Base-by-base conservation (phyloP, 2,888 invertebrate genomes). In the Rhagophthalmus giganteus region DNA sequence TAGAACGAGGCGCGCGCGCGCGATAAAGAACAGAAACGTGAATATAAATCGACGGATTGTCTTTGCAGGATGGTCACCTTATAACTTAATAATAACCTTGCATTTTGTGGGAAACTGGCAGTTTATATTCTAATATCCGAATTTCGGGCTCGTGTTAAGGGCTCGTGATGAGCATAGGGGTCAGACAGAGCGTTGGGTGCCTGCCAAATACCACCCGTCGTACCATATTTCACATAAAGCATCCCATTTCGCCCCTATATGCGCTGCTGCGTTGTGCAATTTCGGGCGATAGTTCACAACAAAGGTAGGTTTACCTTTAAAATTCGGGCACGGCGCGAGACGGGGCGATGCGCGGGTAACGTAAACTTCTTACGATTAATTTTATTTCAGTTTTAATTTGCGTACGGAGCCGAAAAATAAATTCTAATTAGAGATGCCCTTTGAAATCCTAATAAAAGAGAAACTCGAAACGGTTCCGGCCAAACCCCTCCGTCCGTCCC, bases 131-230 rank as follows among this genome's bases (percentile, higher is more conserved):
- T 51, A 57, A 54, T 54, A 54, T 40, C 50, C 44, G 44, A 51
- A 54, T 56, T 42, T 49, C 42, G 25, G n/a, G 37, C 48, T 16
- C 47, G 51, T 39, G 30, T 44, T 50, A 50, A 51, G 54, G 41
- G 51, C 45, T n/a, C n/a, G n/a, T 41, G 48, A 45, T 45, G 38
- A 30, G 53, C 24, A 12, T 20, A 13, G 28, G 48, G 55, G 44
- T 47, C 42, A 55, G 34, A 46, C 50, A 42, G 39, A 42, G 48
- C 40, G 15, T 59, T 55, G 57, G 55, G 55, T 45, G 44, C 53
- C 35, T 53, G 57, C 57, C 59, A 59, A 57, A 59, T 55, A 53
- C 55, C 57, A 51, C 55, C 48, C 49, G 45, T 44, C 37, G 52
- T 55, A 42, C 53, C 48, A 55, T 51, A 49, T 55, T 54, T 51